A percentile compares a stretch with the other conserved stretches of the same genome.
phyloP scores from a whole-genome alignment of 2,113 vertebrate species.

The Candoia aspera region DNA sequence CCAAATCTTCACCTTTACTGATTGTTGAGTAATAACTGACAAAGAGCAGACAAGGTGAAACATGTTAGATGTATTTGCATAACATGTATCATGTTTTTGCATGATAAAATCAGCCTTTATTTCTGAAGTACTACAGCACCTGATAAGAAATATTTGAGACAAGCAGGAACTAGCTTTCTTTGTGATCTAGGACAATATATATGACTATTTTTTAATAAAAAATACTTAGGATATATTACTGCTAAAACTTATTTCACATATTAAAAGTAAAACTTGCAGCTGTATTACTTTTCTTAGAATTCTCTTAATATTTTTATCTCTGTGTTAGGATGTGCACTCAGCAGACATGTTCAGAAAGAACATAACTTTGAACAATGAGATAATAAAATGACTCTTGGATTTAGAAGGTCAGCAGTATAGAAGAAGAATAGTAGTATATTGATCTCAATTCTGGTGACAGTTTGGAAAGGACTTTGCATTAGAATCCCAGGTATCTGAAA shows the following conservation, averaged over 20 bases:
- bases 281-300: neutral
- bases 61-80: neutral
- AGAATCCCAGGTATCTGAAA: neutral
- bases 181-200: neutral
- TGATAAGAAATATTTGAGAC: neutral
- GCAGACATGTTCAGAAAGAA: neutral
- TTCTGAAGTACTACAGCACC: neutral
- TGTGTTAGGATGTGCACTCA: neutral
- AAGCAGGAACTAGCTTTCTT: neutral
- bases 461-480: neutral
- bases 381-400: neutral
- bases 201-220: neutral
- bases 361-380: neutral
- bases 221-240: neutral
- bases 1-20: neutral
- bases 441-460: neutral
- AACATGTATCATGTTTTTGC: neutral
- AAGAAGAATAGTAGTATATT: neutral
- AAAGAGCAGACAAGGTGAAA: neutral
- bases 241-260: neutral
- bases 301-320: neutral
- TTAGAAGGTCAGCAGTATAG: neutral
- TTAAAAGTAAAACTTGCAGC: neutral
- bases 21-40: neutral
- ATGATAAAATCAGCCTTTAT: neutral